Evolutionary conservation across 2,113 vertebrate species (phyloP), one percentile per base, ranked within the genome.

Genomic region (Colaptes auratus): DNA sequence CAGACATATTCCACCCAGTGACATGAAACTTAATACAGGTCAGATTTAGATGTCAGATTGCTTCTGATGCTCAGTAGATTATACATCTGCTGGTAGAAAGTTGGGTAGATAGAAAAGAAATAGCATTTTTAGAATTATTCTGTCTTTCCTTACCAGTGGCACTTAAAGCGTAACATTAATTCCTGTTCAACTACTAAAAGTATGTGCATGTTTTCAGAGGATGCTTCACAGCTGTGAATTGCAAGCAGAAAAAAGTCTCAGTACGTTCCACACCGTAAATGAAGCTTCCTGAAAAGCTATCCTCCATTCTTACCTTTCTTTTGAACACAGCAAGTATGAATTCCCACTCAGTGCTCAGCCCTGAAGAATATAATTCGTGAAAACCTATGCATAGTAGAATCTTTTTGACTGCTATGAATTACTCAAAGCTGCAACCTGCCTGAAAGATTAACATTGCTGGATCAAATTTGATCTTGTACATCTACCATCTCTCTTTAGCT

Each of bases 381-480:
- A 78, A 53, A 35, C 0, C 0, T 21, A 25, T 0, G 0, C 8
- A 52, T 14, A 28, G 3, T 3, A 18, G 7, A 74, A 55, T 5
- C 3, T 17, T 71, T 86, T 76, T 48, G 5, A 5, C 25, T 80
- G 19, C 10, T 33, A 46, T 16, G 18, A 52, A 56, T 77, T 60
- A 31, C 20, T 46, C 10, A 46, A 52, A 60, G 18, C 6, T 31
- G 5, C 10, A 55, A 69, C 59, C 35, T 80, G 3, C 17, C 9
- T 77, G 12, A 73, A 89, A 81, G 7, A 17, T 28, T 46, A 55
- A 23, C 7, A 53, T n/a, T 42, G 4, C 2, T 59, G 15, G 6
- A 35, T 3, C 12, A 52, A 39, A 84, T 77, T 28, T 56, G 11
- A 56, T 64, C 33, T 61, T 69, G 16, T 64, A 19, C 5, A 39